Base-by-base conservation (phyloP, 2,888 invertebrate genomes). In the Melanostoma mellinum region DNA sequence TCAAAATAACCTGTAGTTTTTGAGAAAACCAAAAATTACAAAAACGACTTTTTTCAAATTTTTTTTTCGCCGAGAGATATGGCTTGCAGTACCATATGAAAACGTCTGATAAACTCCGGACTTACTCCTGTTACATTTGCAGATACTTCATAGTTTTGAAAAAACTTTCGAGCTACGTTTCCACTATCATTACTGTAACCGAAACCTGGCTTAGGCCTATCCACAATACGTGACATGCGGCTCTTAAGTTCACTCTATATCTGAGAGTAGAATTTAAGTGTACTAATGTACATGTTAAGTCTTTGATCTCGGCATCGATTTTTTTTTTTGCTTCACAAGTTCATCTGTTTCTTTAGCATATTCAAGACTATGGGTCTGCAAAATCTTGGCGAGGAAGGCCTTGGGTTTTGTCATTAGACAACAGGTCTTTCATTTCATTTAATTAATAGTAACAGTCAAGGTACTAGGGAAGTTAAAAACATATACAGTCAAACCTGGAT, bases 121-220 rank as follows among this genome's bases (percentile, higher is more conserved):
- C 6, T 46, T 44, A n/a, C n/a, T n/a, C n/a, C n/a, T n/a, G n/a
- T n/a, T n/a, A n/a, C n/a, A n/a, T n/a, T n/a, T n/a, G n/a, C 35
- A 10, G 67, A 67, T 4, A 44, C 10, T 46, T 30, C 20, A 56
- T 56, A 46, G 9, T 56, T 68, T 68, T 56, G 55, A n/a, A 46
- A 68, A 56, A 68, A 56, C 46, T 38, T 56, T 55, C 46, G 36
- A 48, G 55, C 44, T 3, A 55, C 46, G 33, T 46, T 68, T 3
- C 56, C 46, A 10, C n/a, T n/a, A n/a, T 68, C 68, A 36, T 68
- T 56, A 20, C 6, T 53, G 5, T 68, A 56, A 30, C 63, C 63
- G 20, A 63, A 61, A 20, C 61, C 46, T 9, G 61, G 48, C 32
- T 46, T 61, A 6, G 61, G 61, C 9, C 38, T 20, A 38, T 36